A percentile compares a stretch with the other conserved stretches of the same genome.
phyloP scores from a whole-genome alignment of 2,113 vertebrate species.

The cattle (Bos taurus) region DNA sequence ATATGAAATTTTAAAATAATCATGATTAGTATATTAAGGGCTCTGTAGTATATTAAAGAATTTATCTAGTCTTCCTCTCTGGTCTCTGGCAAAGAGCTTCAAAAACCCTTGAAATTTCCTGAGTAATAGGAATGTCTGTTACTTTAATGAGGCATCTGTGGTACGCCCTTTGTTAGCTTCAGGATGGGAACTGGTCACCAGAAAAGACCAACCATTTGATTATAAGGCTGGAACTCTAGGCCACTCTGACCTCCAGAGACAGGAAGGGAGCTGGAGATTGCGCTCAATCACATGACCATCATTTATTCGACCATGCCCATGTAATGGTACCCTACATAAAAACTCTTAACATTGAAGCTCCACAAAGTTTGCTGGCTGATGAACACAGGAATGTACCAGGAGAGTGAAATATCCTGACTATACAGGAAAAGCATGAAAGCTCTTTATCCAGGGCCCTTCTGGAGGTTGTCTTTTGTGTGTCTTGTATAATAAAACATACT shows the following conservation, averaged over 20 bases:
- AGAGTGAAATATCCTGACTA: not conserved
- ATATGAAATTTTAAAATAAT: not conserved
- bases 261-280: not conserved
- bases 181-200: not conserved
- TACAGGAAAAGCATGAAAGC: not conserved
- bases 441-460: not conserved
- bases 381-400: not conserved
- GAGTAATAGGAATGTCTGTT: not conserved
- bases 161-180: not conserved
- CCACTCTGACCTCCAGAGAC: not conserved
- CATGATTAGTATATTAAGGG: not conserved
- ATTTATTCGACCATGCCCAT: not conserved
- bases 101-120: not conserved
- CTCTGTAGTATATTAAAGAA: not conserved
- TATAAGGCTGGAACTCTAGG: not conserved
- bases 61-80: not conserved
- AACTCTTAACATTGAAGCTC: not conserved
- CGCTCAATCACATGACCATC: not conserved
- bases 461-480: not conserved
- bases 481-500: not conserved
- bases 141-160: not conserved
- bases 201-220: not conserved
- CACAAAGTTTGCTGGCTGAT: not conserved
- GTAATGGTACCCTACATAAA: not conserved
- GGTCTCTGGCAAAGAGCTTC: not conserved